A percentile compares a stretch with the other conserved stretches of the same genome.
phyloP scores from a whole-genome alignment of 2,888 invertebrate species.

The Euplagia quadripunctaria region DNA sequence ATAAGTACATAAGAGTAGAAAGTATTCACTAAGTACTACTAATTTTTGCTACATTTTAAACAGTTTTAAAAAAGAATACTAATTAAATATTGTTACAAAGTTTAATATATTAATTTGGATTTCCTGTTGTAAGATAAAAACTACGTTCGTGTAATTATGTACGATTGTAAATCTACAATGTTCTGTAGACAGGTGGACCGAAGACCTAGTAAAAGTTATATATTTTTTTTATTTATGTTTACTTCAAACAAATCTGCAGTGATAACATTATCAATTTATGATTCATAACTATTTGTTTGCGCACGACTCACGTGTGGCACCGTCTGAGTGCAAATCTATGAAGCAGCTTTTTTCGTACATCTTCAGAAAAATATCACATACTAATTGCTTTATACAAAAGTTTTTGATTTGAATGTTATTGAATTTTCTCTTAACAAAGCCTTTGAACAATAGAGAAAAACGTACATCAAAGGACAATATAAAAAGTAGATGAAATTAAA shows the following conservation, averaged over 20 bases:
- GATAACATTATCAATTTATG: not conserved
- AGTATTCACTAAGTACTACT: not conserved
- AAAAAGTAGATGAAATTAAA: not conserved
- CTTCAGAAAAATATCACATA: not conserved
- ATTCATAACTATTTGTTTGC: not conserved
- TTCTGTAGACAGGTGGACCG: not conserved
- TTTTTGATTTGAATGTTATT: not conserved
- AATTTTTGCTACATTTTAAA: not conserved
- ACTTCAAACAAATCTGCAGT: not conserved
- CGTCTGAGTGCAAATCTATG: not conserved
- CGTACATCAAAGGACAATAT: not conserved
- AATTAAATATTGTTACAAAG: not conserved
- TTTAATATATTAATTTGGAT: not conserved
- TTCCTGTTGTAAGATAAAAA: not conserved
- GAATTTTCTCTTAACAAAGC: not conserved
- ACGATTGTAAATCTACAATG: not conserved
- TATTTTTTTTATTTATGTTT: not conserved
- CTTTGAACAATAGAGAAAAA: not conserved
- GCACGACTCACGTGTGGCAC: not conserved
- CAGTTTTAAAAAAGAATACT: not conserved
- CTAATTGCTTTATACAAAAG: not conserved
- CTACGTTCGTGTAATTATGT: not conserved
- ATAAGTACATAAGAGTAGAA: too few relatives aligned
- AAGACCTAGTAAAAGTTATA: not conserved
- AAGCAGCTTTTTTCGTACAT: not conserved